Evolutionary conservation across 30 jellyfish, hydroid and myxozoan genomes (phyloP).

Genomic region (Phacellophora camtschatica): DNA sequence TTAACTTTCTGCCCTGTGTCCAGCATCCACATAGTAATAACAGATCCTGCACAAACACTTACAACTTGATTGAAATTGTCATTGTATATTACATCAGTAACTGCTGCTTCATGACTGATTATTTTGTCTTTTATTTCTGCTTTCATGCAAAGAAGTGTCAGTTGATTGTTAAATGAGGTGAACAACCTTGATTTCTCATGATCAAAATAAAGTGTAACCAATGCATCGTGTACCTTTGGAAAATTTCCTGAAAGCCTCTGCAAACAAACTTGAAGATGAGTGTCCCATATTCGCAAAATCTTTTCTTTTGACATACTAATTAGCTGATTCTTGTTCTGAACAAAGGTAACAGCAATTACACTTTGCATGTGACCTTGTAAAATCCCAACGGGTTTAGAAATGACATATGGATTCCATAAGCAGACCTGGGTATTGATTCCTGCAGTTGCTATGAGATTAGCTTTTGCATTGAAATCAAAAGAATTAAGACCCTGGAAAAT

Average conservation of each 20-base stretch:
- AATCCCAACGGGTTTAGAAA: conserved; percentile 89
- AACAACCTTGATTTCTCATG: conserved; percentile 61
- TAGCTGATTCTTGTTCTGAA: conserved; percentile 65
- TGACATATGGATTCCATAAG: conserved; percentile 95
- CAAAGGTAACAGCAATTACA: conserved; percentile 75
- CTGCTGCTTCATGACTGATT: conserved; percentile 80
- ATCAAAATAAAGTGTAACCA: conserved; percentile 74
- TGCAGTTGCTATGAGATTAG: conserved; percentile 93
- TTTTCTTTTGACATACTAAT: conserved; percentile 91
- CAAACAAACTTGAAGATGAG: conserved; percentile 91
- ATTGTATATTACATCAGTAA: conserved; percentile 73
- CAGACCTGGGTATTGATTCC: conserved; percentile 90
- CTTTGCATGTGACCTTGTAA: conserved; percentile 94
- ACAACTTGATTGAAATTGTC: conserved; percentile 70
- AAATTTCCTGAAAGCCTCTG: conserved; percentile 87
- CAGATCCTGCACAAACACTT: conserved; percentile 90
- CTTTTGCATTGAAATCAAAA: conserved; percentile 80
- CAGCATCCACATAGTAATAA: conserved; percentile 85
- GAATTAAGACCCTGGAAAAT: conserved; percentile 85
- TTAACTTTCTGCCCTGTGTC: conserved; percentile 95
- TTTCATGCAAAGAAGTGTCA: conserved; percentile 69
- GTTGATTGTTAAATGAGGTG: conserved; percentile 70
- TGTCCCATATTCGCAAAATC: conserved; percentile 91
- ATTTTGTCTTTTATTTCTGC: conserved; percentile 68
- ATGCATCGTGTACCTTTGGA: conserved; percentile 77